These are phyloP conservation scores for Cheilosia vernalis DNA, from an alignment of 2,888 invertebrate genomes.

Conservation along the genomic window DNA sequence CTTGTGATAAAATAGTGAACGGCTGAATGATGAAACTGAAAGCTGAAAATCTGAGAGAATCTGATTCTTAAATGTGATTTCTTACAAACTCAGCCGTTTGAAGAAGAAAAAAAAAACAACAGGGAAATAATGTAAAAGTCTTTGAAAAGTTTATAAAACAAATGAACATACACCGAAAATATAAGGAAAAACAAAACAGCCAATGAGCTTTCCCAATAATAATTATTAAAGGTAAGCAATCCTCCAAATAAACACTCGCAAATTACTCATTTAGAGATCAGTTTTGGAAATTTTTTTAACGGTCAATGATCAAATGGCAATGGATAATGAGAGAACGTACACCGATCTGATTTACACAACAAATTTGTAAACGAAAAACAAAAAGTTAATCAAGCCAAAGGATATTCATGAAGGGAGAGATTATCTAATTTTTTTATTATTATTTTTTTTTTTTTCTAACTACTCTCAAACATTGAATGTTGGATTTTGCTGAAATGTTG, in stretches of 20 bases:
- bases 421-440: conserved; percentile 63
- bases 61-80: conserved; percentile 44
- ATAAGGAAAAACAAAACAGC: conserved; percentile 37
- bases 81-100: conserved; percentile 31
- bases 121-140: conserved; percentile 5
- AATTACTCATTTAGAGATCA: conserved; percentile 13
- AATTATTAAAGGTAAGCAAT: conserved; percentile 33
- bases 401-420: conserved; percentile 69
- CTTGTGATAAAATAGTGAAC: conserved; percentile 61
- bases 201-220: conserved; percentile 51
- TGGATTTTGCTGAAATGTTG: conserved; percentile 72
- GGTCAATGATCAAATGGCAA: conserved; percentile 43
- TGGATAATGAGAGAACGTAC: conserved; percentile 55
- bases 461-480: conserved; percentile 69
- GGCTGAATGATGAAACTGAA: conserved; percentile 58
- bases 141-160: conserved; percentile 20
- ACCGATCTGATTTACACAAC: conserved; percentile 56
- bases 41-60: conserved; percentile 43
- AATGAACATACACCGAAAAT: conserved; percentile 25
- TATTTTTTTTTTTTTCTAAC: conserved; percentile 42
- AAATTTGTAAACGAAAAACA: conserved; percentile 24
- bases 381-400: conserved; percentile 65
- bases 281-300: conserved; percentile 29
- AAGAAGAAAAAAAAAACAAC: not conserved
- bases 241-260: conserved; percentile 34